Base-by-base conservation (phyloP, 2,888 invertebrate genomes). In the Lasioglossum figueresi region DNA sequence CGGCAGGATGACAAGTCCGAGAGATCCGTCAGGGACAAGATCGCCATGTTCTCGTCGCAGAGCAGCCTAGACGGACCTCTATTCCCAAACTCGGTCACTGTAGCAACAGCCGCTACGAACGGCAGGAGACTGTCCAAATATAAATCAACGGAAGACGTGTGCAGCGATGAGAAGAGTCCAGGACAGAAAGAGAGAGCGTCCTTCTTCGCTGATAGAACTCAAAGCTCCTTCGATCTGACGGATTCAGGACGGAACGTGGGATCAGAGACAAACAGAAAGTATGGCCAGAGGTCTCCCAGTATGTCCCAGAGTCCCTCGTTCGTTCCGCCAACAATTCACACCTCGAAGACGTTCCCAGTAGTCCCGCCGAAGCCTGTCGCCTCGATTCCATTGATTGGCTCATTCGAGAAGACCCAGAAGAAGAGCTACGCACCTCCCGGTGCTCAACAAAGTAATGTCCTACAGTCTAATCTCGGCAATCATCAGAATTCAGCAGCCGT, bases 11-110 rank as follows among this genome's bases (percentile, higher is more conserved):
- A 97, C 90, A 97, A 97, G 93, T 97, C 97, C 88, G 97, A 97
- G 95, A 97, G 97, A 89, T 98, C 98, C 92, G 98, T 98, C 80
- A 97, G 97, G 92, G 98, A 98, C 93, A 98, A 98, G 95, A 98
- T 98, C 91, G 98, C 98, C 82, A 97, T 98, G 97, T 98, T 98
- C 95, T 98, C 98, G 82, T 93, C 92, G 23, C 93, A 92, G 80
- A 92, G 93, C 40, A 93, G 88, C 16, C 81, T 93, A 2, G 94
- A 94, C 45, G 88, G 89, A 31, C 94, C 93, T 12, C 80, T 93
- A 5, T 93, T 93, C 78, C 94, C 94, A 3, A 88, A 83, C 27
- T 19, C 89, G 23, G 43, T 86, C 1, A 76, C 95, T 2, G 92
- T 94, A 63, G 92, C 95, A 27, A 95, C 95, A 85, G 94, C 95